Evolutionary conservation across 1,140 invertebrate genomes (phyloP).

Genomic region (Trichomalopsis sarcophagae): DNA sequence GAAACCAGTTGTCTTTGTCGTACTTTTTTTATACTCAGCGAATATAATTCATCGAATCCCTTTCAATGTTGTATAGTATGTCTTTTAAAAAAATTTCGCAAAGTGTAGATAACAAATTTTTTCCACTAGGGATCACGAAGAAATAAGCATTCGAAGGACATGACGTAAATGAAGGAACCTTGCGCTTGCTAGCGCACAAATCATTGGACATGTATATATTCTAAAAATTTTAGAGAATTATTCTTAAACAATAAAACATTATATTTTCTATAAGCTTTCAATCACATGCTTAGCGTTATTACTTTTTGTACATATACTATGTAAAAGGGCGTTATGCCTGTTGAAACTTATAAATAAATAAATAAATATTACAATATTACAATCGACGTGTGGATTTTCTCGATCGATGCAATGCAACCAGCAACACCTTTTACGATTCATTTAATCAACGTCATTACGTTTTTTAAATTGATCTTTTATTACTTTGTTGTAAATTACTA

Average conservation of each 20-base stretch:
- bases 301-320: conserved; percentile 1
- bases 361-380: not conserved
- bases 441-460: too few relatives aligned
- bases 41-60: not conserved
- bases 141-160: not conserved
- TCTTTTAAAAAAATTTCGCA: not conserved
- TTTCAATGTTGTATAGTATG: conserved; percentile 1
- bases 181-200: not conserved
- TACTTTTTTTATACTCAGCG: conserved; percentile 4
- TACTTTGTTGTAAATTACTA: too few relatives aligned
- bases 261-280: conserved; percentile 5
- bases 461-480: too few relatives aligned
- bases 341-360: not conserved
- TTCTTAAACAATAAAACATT: conserved; percentile 5
- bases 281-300: conserved; percentile 1
- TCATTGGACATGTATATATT: not conserved
- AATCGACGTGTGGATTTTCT: not conserved
- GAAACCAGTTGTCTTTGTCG: not conserved
- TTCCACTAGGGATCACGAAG: not conserved
- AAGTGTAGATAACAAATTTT: conserved; percentile 1
- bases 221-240: conserved; percentile 2
- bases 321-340: not conserved
- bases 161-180: not conserved
- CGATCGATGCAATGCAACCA: not conserved
- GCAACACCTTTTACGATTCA: too few relatives aligned